A percentile compares a stretch with the other conserved stretches of the same genome.
Evolutionary conservation across 2,888 invertebrate species (phyloP).

Genomic region (Listrodromus nycthemerus): DNA sequence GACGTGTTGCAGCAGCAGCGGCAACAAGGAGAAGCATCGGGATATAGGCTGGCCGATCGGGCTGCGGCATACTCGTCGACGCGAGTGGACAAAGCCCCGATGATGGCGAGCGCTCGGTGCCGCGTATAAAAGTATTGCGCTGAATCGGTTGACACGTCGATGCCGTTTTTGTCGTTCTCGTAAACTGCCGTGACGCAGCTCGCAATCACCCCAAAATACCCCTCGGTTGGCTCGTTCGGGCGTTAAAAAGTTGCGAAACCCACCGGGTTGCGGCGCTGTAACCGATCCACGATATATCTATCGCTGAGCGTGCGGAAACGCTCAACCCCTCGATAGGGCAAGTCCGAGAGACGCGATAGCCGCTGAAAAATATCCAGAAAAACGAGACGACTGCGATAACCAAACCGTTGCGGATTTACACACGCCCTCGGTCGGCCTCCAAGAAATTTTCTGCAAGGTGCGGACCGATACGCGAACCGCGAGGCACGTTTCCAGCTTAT

Average conservation of each 20-base stretch:
- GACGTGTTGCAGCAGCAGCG: conserved; percentile 64
- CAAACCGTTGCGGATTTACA: not conserved
- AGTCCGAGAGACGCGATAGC: not conserved
- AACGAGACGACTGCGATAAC: not conserved
- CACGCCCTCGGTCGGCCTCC: not conserved
- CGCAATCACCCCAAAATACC: conserved; percentile 39
- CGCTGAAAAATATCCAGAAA: not conserved
- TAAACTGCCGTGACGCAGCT: conserved; percentile 39
- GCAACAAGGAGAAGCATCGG: conserved; percentile 41
- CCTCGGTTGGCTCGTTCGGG: conserved; percentile 19
- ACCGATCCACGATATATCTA: not conserved
- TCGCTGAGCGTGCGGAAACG: not conserved
- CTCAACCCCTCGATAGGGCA: not conserved
- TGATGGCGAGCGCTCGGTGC: conserved; percentile 46
- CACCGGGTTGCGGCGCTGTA: not conserved
- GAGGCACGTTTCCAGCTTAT: too few relatives aligned
- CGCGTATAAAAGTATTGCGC: conserved; percentile 23
- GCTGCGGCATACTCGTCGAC: conserved; percentile 67
- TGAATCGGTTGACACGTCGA: conserved; percentile 48
- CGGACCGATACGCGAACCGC: too few relatives aligned
- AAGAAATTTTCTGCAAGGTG: not conserved
- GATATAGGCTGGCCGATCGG: conserved; percentile 36
- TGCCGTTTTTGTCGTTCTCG: conserved; percentile 35
- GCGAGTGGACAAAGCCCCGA: conserved; percentile 72
- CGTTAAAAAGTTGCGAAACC: conserved; percentile 31